Conservation (phyloP, 2,797 vertebrate genomes). For the Ambastaia sidthimunki region DNA sequence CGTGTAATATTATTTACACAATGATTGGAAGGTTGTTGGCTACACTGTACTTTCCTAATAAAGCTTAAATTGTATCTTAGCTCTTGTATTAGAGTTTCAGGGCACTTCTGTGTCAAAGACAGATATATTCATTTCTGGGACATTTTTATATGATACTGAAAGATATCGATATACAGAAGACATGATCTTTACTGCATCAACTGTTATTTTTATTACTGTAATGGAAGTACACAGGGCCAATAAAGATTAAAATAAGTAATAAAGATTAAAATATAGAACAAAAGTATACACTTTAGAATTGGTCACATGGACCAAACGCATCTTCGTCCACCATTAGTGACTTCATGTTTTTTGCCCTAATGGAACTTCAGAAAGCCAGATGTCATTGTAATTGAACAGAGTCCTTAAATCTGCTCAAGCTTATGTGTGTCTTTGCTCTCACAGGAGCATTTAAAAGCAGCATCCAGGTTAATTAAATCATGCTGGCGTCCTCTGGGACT, state of each 20-base stretch:
- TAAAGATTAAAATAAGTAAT: background rate
- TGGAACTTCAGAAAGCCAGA: constrained; percentile 43
- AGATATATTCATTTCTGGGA: background rate
- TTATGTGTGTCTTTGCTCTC: constrained; percentile 28
- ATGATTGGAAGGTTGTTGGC: background rate
- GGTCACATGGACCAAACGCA: background rate
- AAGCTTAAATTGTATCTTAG: background rate
- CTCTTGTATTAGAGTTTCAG: background rate
- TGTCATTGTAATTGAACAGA: constrained; percentile 41
- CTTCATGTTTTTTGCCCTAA: constrained; percentile 14
- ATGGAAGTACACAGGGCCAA: background rate
- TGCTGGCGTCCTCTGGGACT: constrained; percentile 3
- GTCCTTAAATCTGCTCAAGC: constrained; percentile 18
- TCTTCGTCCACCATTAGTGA: background rate
- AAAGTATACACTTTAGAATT: background rate
- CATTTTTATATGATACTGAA: background rate
- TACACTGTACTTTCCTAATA: background rate
- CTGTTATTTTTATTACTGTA: background rate
- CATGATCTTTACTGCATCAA: background rate
- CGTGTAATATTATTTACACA: background rate
- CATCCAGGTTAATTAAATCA: constrained; percentile 32
- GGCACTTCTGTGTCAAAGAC: background rate
- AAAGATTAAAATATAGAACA: background rate
- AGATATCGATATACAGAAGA: background rate
- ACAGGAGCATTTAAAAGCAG: constrained; percentile 17